A percentile compares a stretch with the other conserved stretches of the same genome.
Conservation (phyloP, 2,113 vertebrate genomes). For the Synchiropus splendidus region DNA sequence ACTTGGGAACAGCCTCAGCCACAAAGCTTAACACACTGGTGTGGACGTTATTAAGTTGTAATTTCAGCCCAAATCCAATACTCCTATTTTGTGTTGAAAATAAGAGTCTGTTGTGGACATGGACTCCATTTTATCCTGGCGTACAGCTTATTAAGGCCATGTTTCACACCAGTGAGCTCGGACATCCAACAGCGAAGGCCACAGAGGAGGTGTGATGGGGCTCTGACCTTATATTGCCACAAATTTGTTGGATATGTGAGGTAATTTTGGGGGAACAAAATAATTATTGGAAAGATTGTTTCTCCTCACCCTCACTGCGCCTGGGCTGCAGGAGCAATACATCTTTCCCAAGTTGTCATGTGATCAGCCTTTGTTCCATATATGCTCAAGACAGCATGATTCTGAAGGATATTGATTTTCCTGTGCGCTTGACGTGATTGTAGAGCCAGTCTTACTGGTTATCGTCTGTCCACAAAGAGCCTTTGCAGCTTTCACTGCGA, state of each 20-base stretch:
- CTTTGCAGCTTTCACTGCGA: constrained; percentile 19
- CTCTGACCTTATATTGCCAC: constrained; percentile 9
- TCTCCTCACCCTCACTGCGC: neutral
- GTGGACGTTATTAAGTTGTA: too few relatives aligned
- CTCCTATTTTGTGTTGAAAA: constrained; percentile 5
- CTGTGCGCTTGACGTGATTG: neutral
- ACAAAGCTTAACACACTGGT: too few relatives aligned
- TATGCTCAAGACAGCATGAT: constrained; percentile 4
- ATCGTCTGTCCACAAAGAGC: constrained; percentile 23
- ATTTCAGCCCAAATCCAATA: too few relatives aligned
- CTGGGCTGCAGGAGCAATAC: neutral
- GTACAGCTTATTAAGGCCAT: constrained; percentile 3
- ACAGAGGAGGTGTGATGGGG: constrained; percentile 6
- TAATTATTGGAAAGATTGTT: constrained; percentile 19
- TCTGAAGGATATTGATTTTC: constrained; percentile 34
- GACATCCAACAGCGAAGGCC: constrained; percentile 23
- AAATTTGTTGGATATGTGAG: constrained; percentile 18
- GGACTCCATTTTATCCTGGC: neutral
- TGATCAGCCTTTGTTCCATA: constrained; percentile 4
- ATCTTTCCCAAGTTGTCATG: too few relatives aligned
- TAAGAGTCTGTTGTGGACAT: constrained; percentile 2
- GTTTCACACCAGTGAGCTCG: constrained; percentile 14
- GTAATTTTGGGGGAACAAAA: constrained; percentile 7
- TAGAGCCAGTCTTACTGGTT: constrained; percentile 7
- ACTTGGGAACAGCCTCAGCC: too few relatives aligned